These are phyloP conservation scores for Eulithis prunata DNA, from an alignment of 2,888 invertebrate genomes.

Conservation along the genomic window DNA sequence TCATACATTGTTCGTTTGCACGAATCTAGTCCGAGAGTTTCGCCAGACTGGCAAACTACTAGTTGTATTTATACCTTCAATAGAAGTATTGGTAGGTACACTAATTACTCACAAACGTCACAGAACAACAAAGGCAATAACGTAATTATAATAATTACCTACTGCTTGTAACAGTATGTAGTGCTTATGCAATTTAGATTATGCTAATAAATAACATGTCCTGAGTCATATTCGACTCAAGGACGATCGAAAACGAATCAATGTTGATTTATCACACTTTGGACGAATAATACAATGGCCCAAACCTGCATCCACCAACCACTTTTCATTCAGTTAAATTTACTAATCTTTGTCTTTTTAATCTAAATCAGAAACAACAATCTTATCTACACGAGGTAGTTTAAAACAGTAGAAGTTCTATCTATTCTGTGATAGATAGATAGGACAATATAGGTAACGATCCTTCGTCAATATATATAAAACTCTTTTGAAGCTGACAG, in stretches of 20 bases:
- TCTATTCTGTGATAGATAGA: too few species aligned
- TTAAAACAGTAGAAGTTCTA: background rate
- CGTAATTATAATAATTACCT: background rate
- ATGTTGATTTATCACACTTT: too few species aligned
- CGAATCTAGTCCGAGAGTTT: too few species aligned
- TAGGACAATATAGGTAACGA: too few species aligned
- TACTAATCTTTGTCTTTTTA: slow-evolving; percentile 4
- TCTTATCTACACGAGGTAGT: slow-evolving; percentile 2
- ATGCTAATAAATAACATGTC: slow-evolving; percentile 1
- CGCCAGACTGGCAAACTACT: too few species aligned
- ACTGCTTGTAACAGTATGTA: background rate
- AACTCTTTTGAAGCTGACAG: too few species aligned
- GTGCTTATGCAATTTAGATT: slow-evolving; percentile 14
- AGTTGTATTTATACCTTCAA: background rate
- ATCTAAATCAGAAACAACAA: slow-evolving; percentile 1
- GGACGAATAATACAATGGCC: too few species aligned
- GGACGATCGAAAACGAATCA: background rate
- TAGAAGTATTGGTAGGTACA: background rate
- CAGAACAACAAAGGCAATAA: slow-evolving; percentile 4
- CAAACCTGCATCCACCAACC: too few species aligned
- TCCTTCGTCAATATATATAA: too few species aligned
- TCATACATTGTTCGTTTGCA: too few species aligned
- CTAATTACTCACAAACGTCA: background rate
- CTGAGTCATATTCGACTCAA: slow-evolving; percentile 7
- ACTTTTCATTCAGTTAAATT: background rate